Conservation (phyloP, 1,140 invertebrate species). For the Meloidogyne hapla region DNA sequence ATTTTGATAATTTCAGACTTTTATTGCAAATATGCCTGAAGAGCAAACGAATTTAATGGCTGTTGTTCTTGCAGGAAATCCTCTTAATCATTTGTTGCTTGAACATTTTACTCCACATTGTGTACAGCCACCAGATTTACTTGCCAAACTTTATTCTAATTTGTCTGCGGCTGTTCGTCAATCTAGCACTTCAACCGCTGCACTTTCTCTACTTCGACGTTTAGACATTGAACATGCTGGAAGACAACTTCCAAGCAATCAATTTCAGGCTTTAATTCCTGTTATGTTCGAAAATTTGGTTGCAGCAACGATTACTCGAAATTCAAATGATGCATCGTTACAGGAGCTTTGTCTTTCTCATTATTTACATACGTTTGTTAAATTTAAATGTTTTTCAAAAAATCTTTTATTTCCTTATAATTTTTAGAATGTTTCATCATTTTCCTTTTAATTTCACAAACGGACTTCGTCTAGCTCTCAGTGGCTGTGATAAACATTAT, state of each 20-base stretch:
- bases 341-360: background rate
- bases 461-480: constrained; percentile 39
- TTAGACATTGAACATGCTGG: constrained; percentile 45
- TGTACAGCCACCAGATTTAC: constrained; percentile 27
- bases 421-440: constrained; percentile 48
- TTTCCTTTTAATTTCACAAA: constrained; percentile 45
- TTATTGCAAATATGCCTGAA: constrained; percentile 31
- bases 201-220: constrained; percentile 34
- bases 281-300: constrained; percentile 50
- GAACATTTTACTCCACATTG: constrained; percentile 46
- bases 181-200: constrained; percentile 26
- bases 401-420: constrained; percentile 21
- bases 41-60: constrained; percentile 42
- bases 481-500: constrained; percentile 36
- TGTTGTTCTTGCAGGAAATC: constrained; percentile 41
- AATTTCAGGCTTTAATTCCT: constrained; percentile 43
- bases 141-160: constrained; percentile 40
- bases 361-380: background rate
- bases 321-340: constrained; percentile 6
- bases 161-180: constrained; percentile 40
- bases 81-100: constrained; percentile 37
- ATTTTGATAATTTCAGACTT: constrained; percentile 30
- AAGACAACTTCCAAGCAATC: constrained; percentile 38
- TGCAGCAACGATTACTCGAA: constrained; percentile 26
- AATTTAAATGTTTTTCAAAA: constrained; percentile 21